A percentile compares a stretch with the other conserved stretches of the same genome.
Conservation (phyloP, 2,113 vertebrate genomes). For the Talpa occidentalis region DNA sequence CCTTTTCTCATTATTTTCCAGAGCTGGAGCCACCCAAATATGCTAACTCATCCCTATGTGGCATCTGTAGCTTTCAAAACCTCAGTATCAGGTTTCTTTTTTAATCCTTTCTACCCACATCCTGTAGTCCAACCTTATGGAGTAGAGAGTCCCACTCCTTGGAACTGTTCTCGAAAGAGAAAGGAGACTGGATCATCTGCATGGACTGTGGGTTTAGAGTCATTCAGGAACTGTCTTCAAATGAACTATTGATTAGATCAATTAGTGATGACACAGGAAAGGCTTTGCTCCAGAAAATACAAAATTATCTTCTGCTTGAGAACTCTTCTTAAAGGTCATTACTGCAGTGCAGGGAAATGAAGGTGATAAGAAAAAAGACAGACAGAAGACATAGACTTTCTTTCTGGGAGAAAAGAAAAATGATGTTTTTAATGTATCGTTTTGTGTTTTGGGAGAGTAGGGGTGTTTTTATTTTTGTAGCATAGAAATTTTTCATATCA, state of each 20-base stretch:
- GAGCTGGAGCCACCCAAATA: neutral
- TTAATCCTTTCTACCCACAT: neutral
- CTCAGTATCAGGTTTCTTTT: neutral
- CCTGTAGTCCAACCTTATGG: too few relatives aligned
- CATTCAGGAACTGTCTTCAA: neutral
- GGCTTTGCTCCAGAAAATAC: neutral
- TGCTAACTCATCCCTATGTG: neutral
- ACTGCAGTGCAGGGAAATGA: conserved; percentile 7
- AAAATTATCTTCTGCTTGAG: conserved; percentile 29
- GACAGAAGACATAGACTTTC: neutral
- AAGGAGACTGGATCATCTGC: neutral
- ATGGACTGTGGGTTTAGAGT: neutral
- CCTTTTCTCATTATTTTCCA: neutral
- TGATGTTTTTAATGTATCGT: neutral
- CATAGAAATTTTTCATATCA: neutral
- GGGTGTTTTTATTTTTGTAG: neutral
- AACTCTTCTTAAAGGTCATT: conserved; percentile 31
- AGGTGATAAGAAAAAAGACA: neutral
- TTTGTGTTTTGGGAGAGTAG: neutral
- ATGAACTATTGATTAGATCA: neutral
- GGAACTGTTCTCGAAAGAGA: neutral
- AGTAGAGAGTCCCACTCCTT: neutral
- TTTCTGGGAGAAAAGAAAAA: neutral
- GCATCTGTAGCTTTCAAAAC: neutral
- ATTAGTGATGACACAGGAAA: conserved; percentile 32